Evolutionary conservation across 2,113 vertebrate species (phyloP).

Genomic region (Psophia crepitans): DNA sequence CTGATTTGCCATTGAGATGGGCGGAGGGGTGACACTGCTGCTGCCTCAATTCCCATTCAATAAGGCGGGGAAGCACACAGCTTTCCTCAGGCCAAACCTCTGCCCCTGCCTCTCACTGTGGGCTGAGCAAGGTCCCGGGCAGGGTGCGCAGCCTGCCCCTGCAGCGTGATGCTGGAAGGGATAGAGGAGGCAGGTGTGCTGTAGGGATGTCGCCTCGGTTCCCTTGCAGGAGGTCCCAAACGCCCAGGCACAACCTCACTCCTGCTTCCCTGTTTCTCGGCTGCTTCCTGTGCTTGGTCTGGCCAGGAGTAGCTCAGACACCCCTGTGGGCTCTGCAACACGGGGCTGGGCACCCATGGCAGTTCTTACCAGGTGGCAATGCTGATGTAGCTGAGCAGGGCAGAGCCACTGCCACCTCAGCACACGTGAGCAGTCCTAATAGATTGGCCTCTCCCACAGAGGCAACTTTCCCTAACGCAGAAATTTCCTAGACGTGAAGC

Average conservation of each 20-base stretch:
- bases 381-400: neutral
- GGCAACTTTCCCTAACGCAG: neutral
- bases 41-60: neutral
- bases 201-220: neutral
- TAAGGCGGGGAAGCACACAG: neutral
- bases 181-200: neutral
- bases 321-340: neutral
- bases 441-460: rapidly evolving
- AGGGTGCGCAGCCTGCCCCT: neutral
- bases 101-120: rapidly evolving
- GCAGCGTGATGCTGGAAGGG: neutral
- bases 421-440: neutral
- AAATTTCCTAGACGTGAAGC: neutral
- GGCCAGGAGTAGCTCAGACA: neutral
- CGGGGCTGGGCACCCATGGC: neutral
- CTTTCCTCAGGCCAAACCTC: neutral
- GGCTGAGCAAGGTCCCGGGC: neutral
- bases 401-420: neutral
- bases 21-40: neutral
- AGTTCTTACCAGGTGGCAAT: neutral
- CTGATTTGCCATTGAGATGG: neutral
- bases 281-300: rapidly evolving
- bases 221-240: neutral
- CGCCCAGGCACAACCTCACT: neutral
- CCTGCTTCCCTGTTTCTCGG: neutral